Conservation (phyloP, 2,797 vertebrate species). For the Adelosebastes latens region DNA sequence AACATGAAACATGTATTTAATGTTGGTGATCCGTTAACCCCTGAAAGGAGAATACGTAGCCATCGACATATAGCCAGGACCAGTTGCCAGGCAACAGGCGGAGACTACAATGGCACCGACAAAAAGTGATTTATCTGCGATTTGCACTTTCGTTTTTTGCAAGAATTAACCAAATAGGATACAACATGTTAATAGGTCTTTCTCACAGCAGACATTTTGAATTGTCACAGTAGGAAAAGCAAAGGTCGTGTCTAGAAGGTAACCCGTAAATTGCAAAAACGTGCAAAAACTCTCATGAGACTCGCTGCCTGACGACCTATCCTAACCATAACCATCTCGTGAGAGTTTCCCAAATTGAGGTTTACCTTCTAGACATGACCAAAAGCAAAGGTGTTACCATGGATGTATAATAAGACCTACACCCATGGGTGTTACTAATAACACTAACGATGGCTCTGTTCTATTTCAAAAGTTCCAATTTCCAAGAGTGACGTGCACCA, state of each 20-base stretch:
- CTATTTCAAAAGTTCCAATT: not conserved
- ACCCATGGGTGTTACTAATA: not conserved
- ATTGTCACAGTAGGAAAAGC: not conserved
- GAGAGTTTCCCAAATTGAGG: too few species aligned
- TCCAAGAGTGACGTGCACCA: too few species aligned
- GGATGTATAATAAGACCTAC: not conserved
- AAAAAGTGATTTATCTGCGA: too few species aligned
- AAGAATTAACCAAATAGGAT: not conserved
- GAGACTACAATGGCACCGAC: not conserved
- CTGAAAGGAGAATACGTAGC: not conserved
- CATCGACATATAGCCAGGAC: not conserved
- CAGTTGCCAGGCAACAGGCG: not conserved
- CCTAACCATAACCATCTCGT: too few species aligned
- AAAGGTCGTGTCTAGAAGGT: too few species aligned
- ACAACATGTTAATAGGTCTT: not conserved
- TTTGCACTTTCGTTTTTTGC: not conserved
- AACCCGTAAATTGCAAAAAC: too few species aligned
- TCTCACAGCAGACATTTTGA: not conserved
- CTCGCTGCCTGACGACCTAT: too few species aligned
- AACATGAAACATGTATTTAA: constrained; percentile 38
- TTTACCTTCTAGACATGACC: too few species aligned
- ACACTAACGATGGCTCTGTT: not conserved
- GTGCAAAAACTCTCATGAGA: too few species aligned
- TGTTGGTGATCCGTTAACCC: not conserved
- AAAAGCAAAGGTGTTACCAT: not conserved